phyloP scores from a whole-genome alignment of 2,797 vertebrate species.

The Hoplostethus mediterraneus region DNA sequence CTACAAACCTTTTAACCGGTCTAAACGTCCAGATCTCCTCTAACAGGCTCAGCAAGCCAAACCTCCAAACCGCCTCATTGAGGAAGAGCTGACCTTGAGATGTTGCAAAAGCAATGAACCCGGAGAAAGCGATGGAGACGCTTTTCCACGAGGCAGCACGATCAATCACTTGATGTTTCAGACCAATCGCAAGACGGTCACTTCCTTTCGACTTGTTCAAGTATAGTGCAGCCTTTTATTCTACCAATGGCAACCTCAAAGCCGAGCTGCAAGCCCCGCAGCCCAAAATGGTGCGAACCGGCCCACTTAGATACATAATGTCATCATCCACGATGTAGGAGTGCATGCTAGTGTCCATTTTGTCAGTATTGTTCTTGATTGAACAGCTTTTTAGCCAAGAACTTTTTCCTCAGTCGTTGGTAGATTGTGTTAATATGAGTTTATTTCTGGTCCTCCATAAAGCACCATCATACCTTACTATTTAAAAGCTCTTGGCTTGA shows the following conservation, averaged over 20 bases:
- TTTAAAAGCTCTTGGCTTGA: background rate
- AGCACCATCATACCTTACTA: background rate
- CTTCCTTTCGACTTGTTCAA: no score
- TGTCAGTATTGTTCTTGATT: background rate
- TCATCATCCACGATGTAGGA: constrained; percentile 1
- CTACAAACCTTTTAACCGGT: no score
- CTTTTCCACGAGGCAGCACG: no score
- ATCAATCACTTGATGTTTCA: no score
- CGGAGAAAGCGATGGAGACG: no score
- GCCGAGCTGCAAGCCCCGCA: constrained; percentile 13
- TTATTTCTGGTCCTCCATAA: background rate
- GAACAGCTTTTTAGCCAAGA: constrained; percentile 39
- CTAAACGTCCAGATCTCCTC: no score
- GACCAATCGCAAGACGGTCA: no score
- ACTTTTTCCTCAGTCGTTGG: background rate
- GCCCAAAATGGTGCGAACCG: constrained; percentile 53
- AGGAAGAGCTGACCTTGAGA: no score
- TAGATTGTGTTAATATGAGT: background rate
- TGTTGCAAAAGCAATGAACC: no score
- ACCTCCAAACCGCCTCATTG: no score
- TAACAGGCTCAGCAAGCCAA: no score
- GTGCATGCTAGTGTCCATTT: constrained; percentile 22
- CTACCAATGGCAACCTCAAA: background rate
- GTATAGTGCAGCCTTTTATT: no score
- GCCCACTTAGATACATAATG: constrained; percentile 11